Evolutionary conservation across 1,140 invertebrate species (phyloP), one percentile per base, ranked within the genome.

Genomic region (Thereuonema tuberculata): DNA sequence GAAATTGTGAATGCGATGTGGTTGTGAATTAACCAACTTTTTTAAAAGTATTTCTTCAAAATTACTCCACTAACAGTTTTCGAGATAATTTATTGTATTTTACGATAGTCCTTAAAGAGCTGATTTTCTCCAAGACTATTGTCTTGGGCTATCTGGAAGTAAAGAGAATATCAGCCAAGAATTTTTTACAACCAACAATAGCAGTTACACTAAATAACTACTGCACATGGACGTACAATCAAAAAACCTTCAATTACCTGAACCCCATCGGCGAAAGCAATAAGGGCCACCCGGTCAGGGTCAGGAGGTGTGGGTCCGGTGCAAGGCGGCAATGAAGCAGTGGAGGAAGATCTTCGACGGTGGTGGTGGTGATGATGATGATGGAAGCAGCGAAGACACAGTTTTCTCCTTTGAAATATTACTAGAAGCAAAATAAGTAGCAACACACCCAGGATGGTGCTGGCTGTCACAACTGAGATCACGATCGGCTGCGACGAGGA

Each of bases 201-300:
- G n/a, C n/a, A n/a, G n/a, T n/a, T n/a, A n/a, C n/a, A n/a, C n/a
- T n/a, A n/a, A n/a, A n/a, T n/a, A n/a, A n/a, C n/a, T n/a, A n/a
- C n/a, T n/a, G n/a, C n/a, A n/a, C n/a, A n/a, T n/a, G n/a, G n/a
- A n/a, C n/a, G n/a, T n/a, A n/a, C n/a, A n/a, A n/a, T n/a, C n/a
- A n/a, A n/a, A n/a, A n/a, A n/a, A n/a, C n/a, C n/a, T n/a, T n/a
- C 17, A 37, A 9, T 29, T 62, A 68, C 69, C 63, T 74, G 73
- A 46, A 75, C 66, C 15, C 73, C 75, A 63, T 77, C 76, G 50
- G 73, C 74, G 62, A 72, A 76, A 12, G 75, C 74, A 59, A 77
- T 77, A 28, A 77, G 66, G 9, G 76, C 75, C 20, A 76, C 68
- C 50, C 76, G 64, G 62, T 77, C 76, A n/a, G 67, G 67, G 49